phyloP scores from a whole-genome alignment of 2,113 vertebrate genomes.

The Capreolus pygargus region DNA sequence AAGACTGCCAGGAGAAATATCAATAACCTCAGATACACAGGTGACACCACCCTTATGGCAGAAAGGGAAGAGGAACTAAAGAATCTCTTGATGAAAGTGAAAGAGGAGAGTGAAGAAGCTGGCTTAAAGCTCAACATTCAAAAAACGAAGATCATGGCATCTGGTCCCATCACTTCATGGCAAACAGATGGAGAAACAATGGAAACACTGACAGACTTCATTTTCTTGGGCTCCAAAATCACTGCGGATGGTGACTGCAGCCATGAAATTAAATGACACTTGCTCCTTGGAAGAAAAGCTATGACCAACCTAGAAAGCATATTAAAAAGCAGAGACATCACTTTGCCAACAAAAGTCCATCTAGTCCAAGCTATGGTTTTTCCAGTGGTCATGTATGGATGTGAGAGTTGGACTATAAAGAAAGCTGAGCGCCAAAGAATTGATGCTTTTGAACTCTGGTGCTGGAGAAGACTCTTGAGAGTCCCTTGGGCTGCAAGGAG shows the following conservation, averaged over 20 bases:
- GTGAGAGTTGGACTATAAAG: neutral
- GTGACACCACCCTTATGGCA: neutral
- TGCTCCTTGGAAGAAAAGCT: neutral
- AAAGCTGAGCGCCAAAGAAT: neutral
- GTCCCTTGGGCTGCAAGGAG: neutral
- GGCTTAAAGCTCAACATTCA: neutral
- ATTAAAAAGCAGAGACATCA: neutral
- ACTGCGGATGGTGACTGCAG: neutral
- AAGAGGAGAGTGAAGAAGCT: neutral
- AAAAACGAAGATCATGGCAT: neutral
- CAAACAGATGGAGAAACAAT: neutral
- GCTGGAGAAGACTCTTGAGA: neutral
- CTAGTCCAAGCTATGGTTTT: neutral
- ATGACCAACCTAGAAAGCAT: neutral
- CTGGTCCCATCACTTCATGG: neutral
- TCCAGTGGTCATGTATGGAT: neutral
- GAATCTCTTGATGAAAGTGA: neutral
- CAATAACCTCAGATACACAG: neutral
- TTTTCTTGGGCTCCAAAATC: neutral
- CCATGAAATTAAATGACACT: neutral
- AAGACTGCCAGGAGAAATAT: neutral
- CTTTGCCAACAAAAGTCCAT: neutral
- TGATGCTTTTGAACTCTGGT: neutral
- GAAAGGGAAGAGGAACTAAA: neutral
- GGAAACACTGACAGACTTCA: neutral